Evolutionary conservation across 2,888 invertebrate species (phyloP), one percentile per base, ranked within the genome.

Genomic region (Epiblema foenella): DNA sequence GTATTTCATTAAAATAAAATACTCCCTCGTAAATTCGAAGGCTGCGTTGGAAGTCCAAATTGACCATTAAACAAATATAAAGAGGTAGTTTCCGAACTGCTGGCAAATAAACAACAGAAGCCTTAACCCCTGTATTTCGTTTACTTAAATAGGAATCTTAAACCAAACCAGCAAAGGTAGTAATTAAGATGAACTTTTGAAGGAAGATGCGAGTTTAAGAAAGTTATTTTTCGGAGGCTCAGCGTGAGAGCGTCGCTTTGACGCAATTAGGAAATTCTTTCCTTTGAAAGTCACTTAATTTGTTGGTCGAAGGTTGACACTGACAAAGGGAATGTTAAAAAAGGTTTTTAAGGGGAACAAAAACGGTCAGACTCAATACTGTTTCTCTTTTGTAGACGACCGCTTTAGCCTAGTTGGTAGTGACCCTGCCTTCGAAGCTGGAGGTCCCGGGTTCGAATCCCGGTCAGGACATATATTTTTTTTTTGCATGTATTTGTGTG

Each of bases 271-370:
- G 57, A 37, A 57, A 57, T 57, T 57, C 57, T 37, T 57, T 37
- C 37, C 37, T 57, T 57, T 57, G 57, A 37, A 33, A 57, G 20
- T 56, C 56, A 56, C 64, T 64, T 64, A 64, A 64, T 63, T 63
- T 63, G 63, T 63, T 63, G 63, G 33, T 51, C 63, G 63, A 52
- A 63, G 63, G 63, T 63, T 51, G 56, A 56, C 56, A 29, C 29
- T 56, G 63, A 52, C 63, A 52, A 51, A 52, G 33, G 29, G 63
- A 59, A 59, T 59, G 59, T 33, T 18, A 18, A 60, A n/a, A 59
- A 24, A 17, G 24, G 20, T 24, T n/a, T 46, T 46, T 24, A n/a
- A 46, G 7, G 8, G 46, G 7, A 11, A n/a, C n/a, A 42, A 29
- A 42, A 46, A 15, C 46, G 46, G 46, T 12, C n/a, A 8, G 33